Conservation (phyloP, 2,797 vertebrate species). For the Hephaestus fuliginosus region DNA sequence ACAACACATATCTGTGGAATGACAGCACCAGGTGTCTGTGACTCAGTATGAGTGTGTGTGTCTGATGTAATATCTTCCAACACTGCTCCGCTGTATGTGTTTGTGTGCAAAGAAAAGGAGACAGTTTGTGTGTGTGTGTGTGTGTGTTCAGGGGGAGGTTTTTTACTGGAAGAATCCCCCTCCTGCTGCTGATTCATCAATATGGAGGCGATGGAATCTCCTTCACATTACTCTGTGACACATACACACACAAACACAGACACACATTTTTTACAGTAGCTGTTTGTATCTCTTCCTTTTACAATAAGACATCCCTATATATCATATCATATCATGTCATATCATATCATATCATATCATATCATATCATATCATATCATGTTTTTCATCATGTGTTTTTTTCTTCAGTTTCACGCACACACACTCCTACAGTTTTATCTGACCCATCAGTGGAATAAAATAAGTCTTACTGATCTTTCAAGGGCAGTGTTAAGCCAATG, state of each 20-base stretch:
- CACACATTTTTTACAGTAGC: conserved; percentile 16
- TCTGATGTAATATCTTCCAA: conserved; percentile 36
- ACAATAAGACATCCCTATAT: conserved; percentile 1
- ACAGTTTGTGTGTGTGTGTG: conserved; percentile 20
- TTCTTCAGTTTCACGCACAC: background rate
- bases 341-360: too few species aligned
- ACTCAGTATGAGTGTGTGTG: conserved; percentile 33
- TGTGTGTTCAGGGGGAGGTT: conserved; percentile 41
- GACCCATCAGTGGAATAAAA: conserved; percentile 22
- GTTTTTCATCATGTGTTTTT: background rate
- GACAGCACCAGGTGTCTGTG: conserved; percentile 54
- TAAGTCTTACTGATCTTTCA: conserved; percentile 31
- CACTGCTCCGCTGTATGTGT: background rate
- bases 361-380: too few species aligned
- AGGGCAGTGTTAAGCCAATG: conserved; percentile 48
- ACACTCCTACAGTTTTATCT: background rate
- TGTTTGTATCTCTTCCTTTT: conserved; percentile 1
- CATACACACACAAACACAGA: conserved; percentile 26
- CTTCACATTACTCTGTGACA: conserved; percentile 46
- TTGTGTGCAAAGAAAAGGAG: background rate
- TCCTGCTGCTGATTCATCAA: conserved; percentile 58
- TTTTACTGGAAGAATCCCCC: conserved; percentile 66
- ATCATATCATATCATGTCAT: background rate
- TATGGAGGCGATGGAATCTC: conserved; percentile 56
- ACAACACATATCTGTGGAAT: conserved; percentile 27